Percentiles rank a stretch among this genome's conserved stretches.
Evolutionary conservation across 2,888 invertebrate species (phyloP).

Genomic region (Achlya flavicornis): DNA sequence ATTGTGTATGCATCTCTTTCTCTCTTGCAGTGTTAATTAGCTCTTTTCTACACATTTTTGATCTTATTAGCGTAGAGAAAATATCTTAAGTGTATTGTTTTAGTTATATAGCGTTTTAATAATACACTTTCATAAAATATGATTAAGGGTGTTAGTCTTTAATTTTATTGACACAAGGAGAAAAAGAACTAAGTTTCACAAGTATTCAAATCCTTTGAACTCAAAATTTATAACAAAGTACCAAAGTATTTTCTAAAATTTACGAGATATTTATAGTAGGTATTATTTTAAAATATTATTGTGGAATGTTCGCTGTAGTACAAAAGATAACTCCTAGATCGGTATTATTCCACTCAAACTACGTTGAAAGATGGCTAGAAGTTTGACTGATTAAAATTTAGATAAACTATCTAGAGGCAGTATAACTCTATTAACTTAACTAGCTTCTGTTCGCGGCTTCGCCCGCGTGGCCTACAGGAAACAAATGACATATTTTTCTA

Average conservation of each 20-base stretch:
- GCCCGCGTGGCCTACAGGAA: no score
- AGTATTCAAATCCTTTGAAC: not conserved
- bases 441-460: no score
- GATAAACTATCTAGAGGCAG: not conserved
- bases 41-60: no score
- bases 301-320: not conserved
- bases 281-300: conserved; percentile 1
- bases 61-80: no score
- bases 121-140: no score
- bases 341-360: not conserved
- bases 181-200: not conserved
- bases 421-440: not conserved
- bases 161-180: not conserved
- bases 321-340: not conserved
- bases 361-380: not conserved
- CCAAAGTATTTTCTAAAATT: not conserved
- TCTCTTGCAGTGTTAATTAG: no score
- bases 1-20: no score
- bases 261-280: not conserved
- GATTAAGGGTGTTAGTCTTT: no score
- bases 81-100: no score
- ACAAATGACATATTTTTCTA: no score
- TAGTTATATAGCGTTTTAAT: no score
- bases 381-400: not conserved
- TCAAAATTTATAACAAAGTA: not conserved